Conservation (phyloP, 2,797 vertebrate species). For the Brachymystax lenok region DNA sequence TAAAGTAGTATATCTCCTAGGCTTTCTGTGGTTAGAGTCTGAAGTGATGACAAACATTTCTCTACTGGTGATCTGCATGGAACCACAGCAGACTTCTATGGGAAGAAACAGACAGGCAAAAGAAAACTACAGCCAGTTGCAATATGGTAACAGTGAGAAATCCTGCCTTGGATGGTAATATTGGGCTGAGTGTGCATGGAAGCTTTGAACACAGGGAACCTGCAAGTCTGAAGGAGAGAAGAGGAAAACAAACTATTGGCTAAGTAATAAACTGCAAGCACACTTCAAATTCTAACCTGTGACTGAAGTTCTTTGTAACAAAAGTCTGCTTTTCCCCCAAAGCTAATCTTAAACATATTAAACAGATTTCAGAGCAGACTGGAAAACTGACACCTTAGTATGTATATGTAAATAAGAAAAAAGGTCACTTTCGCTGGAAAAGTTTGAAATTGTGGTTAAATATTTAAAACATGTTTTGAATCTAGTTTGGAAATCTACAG, state of each 20-base stretch:
- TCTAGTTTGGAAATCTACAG: neutral
- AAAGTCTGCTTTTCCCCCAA: conserved; percentile 23
- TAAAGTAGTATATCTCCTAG: neutral
- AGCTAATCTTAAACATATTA: conserved; percentile 49
- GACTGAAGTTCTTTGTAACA: conserved; percentile 46
- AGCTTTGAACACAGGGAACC: neutral
- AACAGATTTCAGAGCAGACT: conserved; percentile 56
- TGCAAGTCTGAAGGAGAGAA: neutral
- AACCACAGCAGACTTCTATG: neutral
- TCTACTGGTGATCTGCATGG: neutral
- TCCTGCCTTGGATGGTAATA: neutral
- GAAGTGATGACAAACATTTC: neutral
- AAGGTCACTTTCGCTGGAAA: neutral
- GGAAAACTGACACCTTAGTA: conserved; percentile 44
- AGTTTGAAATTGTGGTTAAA: conserved; percentile 4
- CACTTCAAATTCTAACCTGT: conserved; percentile 49
- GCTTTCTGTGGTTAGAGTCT: neutral
- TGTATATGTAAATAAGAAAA: conserved; percentile 23
- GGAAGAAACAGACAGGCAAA: neutral
- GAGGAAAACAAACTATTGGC: conserved; percentile 3
- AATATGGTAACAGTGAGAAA: neutral
- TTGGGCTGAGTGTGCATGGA: neutral
- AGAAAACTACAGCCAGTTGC: neutral
- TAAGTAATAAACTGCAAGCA: conserved; percentile 20
- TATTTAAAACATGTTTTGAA: neutral